Conservation (phyloP, 1,140 invertebrate genomes). For the Eurosta solidaginis region DNA sequence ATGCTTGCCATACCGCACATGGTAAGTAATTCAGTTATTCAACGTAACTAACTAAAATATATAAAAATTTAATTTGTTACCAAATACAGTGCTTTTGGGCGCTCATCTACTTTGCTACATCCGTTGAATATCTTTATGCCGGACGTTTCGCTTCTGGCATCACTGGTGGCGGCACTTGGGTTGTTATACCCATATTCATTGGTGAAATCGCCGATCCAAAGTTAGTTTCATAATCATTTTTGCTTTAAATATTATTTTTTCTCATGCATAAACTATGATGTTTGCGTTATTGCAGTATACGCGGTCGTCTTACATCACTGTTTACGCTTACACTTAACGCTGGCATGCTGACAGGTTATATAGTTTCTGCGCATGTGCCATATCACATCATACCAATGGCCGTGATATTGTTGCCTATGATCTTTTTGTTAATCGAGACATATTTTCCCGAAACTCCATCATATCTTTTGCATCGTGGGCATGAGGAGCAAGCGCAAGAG, state of each 20-base stretch:
- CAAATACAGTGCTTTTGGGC: slow-evolving; percentile 48
- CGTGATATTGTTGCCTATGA: slow-evolving; percentile 43
- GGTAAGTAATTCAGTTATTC: slow-evolving; percentile 37
- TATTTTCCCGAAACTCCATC: slow-evolving; percentile 51
- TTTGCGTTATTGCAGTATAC: slow-evolving; percentile 41
- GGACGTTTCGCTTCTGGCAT: slow-evolving; percentile 58
- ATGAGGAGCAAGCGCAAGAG: slow-evolving; percentile 39
- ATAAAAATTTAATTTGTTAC: background rate
- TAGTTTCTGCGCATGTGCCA: slow-evolving; percentile 46
- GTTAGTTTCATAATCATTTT: slow-evolving; percentile 34
- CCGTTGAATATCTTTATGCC: slow-evolving; percentile 53
- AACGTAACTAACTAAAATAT: background rate
- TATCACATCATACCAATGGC: slow-evolving; percentile 49
- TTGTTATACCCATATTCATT: slow-evolving; percentile 52
- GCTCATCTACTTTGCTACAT: slow-evolving; percentile 47
- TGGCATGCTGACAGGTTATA: slow-evolving; percentile 48
- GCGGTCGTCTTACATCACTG: slow-evolving; percentile 50
- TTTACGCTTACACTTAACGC: slow-evolving; percentile 44
- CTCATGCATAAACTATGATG: background rate
- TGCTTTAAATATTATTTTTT: background rate
- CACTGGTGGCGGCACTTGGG: slow-evolving; percentile 50
- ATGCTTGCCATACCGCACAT: slow-evolving; percentile 49
- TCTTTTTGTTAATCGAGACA: slow-evolving; percentile 40
- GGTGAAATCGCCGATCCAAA: slow-evolving; percentile 55
- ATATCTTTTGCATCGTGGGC: slow-evolving; percentile 41